A percentile compares a stretch with the other conserved stretches of the same genome.
Conservation (phyloP, 2,797 vertebrate genomes). For the Lerista edwardsae region DNA sequence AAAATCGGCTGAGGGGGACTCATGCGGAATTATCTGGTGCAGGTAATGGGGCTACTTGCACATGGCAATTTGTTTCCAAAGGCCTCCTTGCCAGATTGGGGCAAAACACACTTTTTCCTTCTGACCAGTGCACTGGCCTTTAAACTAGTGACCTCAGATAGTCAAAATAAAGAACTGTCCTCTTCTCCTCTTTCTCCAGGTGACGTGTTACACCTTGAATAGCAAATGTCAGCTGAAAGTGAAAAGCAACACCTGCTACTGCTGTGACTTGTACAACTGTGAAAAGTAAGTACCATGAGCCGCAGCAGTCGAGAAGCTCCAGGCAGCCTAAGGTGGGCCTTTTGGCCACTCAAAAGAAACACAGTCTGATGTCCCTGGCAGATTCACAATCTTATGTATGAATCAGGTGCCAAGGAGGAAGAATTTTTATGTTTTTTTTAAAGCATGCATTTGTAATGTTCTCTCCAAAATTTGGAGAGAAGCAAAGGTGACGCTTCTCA, state of each 20-base stretch:
- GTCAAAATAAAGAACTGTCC: constrained; percentile 17
- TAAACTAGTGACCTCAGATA: neutral
- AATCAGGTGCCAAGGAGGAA: neutral
- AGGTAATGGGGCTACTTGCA: neutral
- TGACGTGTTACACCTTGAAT: constrained; percentile 81
- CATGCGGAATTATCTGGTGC: neutral
- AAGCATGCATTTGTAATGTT: neutral
- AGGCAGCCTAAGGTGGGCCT: neutral
- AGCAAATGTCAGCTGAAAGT: constrained; percentile 86
- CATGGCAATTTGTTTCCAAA: neutral
- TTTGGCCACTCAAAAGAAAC: neutral
- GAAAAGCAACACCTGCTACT: constrained; percentile 93
- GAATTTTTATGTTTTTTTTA: neutral
- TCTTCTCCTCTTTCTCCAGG: constrained; percentile 76
- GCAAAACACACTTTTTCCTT: neutral
- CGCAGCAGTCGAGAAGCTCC: neutral
- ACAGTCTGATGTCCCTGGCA: neutral
- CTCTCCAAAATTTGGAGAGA: neutral
- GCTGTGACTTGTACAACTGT: constrained; percentile 94
- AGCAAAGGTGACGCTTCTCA: neutral
- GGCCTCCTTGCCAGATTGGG: neutral
- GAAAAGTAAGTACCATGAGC: constrained; percentile 80
- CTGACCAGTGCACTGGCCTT: neutral
- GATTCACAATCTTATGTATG: neutral
- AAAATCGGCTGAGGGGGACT: too few species aligned